Evolutionary conservation across 2,113 vertebrate species (phyloP), one percentile per base, ranked within the genome.

Genomic region (Seriola aureovittata): DNA sequence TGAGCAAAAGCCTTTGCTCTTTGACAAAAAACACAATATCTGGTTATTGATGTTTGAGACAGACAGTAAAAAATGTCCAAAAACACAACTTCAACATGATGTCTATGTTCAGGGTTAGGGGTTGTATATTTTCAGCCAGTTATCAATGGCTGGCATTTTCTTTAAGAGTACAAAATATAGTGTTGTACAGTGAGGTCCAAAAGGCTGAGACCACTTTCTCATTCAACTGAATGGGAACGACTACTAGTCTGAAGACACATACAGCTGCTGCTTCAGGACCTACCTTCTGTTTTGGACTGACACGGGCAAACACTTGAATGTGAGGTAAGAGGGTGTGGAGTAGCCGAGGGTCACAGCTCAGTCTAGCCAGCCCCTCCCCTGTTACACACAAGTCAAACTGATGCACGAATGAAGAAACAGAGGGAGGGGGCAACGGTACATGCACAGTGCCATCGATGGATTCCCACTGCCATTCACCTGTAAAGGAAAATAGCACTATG

Each of bases 341-440:
- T 44, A 96, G 80, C 13, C 1, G 72, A 9, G 93, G 64, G 36
- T 96, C 93, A 32, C 76, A 75, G 84, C 89, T 94, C 4, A 99
- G 92, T 88, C 93, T 94, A 23, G 94, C 85, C 54, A 99, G 94
- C 0, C 97, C 97, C 14, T 99, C 98, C 0, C 98, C 98, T 0
- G 98, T 99, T 50, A 99, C 91, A 60, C 98, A 99, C 1, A 99
- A 94, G 65, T 98, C 97, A 0, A 96, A 95, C 16, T 88, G 78
- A 9, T 1, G 60, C 5, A 96, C 80, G 54, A 99, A 94, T 0
- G 93, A 87, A 3, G 78, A 84, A 5, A 94, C 69, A 0, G 95
- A 95, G 2, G 82, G 69, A 0, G 93, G 95, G 4, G 91, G 72
- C 3, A 94, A 40, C 0, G 97, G 95, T 5, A 96, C 79, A 0